Evolutionary conservation across 2,113 vertebrate genomes (phyloP).

Genomic region (Nerophis lumbriciformis): DNA sequence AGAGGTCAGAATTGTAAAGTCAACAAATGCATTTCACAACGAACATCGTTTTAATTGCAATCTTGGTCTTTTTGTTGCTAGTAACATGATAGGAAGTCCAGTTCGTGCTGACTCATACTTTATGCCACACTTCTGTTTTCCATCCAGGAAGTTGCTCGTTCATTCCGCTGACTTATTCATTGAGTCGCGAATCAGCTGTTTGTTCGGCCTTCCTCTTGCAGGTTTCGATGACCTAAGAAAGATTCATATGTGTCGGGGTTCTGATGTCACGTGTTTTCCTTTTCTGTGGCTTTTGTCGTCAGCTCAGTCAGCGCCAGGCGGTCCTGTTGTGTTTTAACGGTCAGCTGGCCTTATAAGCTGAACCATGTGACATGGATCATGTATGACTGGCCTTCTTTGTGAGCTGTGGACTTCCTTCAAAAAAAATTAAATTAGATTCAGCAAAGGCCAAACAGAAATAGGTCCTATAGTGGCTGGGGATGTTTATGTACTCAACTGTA

Average conservation of each 20-base stretch:
- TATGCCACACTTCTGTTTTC: constrained; percentile 39
- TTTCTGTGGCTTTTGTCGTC: background rate
- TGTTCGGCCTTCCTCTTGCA: background rate
- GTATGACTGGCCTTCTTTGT: constrained; percentile 10
- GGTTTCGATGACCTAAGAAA: background rate
- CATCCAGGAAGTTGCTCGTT: background rate
- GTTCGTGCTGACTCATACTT: background rate
- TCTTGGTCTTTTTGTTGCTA: background rate
- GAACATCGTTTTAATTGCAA: background rate
- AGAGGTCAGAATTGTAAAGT: no score
- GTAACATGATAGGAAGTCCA: background rate
- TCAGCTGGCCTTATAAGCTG: background rate
- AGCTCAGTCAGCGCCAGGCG: background rate
- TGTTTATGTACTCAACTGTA: no score
- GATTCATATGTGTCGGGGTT: background rate
- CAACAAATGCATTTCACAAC: no score
- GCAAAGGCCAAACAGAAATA: background rate
- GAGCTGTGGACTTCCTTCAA: background rate
- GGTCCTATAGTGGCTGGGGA: no score
- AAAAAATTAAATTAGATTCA: background rate
- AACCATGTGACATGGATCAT: constrained; percentile 40
- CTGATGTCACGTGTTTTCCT: background rate
- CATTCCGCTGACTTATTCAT: constrained; percentile 16
- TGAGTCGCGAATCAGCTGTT: constrained; percentile 13
- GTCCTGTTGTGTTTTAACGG: background rate